phyloP scores from a whole-genome alignment of 2,113 vertebrate species.

The Corvus cornix region DNA sequence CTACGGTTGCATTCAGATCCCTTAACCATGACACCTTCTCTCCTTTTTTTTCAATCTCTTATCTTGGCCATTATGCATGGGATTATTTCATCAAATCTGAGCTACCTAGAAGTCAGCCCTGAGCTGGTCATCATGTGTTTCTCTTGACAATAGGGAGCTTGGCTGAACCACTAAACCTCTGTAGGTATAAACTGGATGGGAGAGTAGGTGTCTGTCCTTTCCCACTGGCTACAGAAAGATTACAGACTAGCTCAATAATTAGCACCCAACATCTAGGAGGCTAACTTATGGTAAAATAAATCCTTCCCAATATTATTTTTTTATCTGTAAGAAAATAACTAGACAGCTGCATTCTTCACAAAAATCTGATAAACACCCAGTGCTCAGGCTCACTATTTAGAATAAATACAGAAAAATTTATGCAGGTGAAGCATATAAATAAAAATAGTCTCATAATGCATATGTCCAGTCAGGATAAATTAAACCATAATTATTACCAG shows the following conservation, averaged over 20 bases:
- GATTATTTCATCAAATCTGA: slow-evolving; percentile 40
- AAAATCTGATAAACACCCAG: neutral
- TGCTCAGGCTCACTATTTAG: neutral
- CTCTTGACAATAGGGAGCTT: neutral
- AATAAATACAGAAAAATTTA: neutral
- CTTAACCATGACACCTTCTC: slow-evolving; percentile 61
- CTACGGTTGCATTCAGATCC: slow-evolving; percentile 38
- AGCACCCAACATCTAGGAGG: neutral
- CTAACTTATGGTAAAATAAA: neutral
- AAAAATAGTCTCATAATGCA: neutral
- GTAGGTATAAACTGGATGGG: neutral
- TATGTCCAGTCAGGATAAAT: neutral
- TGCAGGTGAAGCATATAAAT: neutral
- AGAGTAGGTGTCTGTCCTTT: neutral
- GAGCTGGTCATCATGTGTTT: neutral
- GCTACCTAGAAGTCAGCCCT: neutral
- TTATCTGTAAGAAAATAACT: neutral
- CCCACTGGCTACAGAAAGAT: neutral
- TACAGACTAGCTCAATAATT: neutral
- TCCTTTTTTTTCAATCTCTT: neutral
- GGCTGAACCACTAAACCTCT: neutral
- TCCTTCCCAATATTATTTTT: neutral
- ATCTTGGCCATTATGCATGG: neutral
- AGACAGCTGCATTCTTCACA: neutral
- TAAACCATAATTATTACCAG: neutral